Evolutionary conservation across 2,797 vertebrate genomes (phyloP).

Genomic region (Poeciliopsis turneri): DNA sequence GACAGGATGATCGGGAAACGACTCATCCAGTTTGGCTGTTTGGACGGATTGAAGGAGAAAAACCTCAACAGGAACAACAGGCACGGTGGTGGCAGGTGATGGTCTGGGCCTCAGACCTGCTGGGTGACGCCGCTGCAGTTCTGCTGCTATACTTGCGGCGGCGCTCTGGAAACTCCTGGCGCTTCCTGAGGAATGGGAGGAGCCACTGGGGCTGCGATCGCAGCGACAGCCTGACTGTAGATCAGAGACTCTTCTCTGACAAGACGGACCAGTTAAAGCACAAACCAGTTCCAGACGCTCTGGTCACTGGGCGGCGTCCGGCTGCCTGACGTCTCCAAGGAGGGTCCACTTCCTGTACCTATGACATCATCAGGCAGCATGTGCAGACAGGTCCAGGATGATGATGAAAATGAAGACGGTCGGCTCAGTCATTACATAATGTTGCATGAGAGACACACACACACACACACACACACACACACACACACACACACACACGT

Average conservation of each 20-base stretch:
- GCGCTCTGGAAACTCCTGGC: neutral
- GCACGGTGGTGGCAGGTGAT: too few species aligned
- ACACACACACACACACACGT: too few species aligned
- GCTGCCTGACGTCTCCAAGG: slow-evolving; percentile 39
- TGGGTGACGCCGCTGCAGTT: too few species aligned
- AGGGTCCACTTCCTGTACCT: slow-evolving; percentile 47
- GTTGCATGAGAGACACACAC: slow-evolving; percentile 30
- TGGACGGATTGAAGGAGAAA: too few species aligned
- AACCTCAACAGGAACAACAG: too few species aligned
- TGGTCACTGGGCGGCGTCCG: slow-evolving; percentile 18
- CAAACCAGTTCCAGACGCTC: slow-evolving; percentile 6
- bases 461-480: slow-evolving; percentile 30
- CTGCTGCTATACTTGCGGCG: too few species aligned
- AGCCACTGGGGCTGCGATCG: neutral
- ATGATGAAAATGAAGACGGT: slow-evolving; percentile 4
- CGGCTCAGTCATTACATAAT: slow-evolving; percentile 38
- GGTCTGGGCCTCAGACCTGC: too few species aligned
- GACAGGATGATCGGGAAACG: too few species aligned
- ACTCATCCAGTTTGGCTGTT: too few species aligned
- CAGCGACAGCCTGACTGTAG: neutral
- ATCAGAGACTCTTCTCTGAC: neutral
- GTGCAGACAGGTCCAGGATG: slow-evolving; percentile 39
- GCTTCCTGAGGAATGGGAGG: neutral
- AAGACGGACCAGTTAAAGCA: neutral
- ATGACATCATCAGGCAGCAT: slow-evolving; percentile 57